These are phyloP conservation scores for Thamnophis elegans DNA, from an alignment of 2,797 vertebrate genomes.

Conservation along the genomic window DNA sequence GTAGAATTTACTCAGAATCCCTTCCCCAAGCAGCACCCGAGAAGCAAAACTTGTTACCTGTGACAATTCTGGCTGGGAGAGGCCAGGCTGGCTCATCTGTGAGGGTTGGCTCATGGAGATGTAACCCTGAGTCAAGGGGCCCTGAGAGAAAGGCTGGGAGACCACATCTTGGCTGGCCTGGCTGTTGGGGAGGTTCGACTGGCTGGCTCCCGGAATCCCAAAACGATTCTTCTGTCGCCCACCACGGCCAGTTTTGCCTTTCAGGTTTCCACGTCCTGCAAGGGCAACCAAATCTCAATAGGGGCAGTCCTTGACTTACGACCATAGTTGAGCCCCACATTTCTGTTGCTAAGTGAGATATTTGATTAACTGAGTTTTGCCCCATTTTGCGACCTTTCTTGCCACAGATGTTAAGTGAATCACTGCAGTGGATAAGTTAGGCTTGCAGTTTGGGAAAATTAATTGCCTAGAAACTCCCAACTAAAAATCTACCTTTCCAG, in stretches of 20 bases:
- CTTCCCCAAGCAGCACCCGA: not conserved
- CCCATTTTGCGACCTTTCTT: not conserved
- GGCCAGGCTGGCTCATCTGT: constrained; percentile 98
- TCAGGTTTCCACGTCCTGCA: constrained; percentile 88
- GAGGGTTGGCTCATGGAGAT: constrained; percentile 99
- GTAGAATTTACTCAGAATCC: no score
- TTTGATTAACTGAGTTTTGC: not conserved
- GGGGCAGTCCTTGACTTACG: not conserved
- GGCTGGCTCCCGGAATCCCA: constrained; percentile 82
- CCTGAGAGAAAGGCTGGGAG: constrained; percentile 98
- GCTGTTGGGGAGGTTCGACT: constrained; percentile 86
- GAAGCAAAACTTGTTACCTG: constrained; percentile 76
- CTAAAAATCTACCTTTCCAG: not conserved
- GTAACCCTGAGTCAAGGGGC: constrained; percentile 96
- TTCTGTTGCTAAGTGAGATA: not conserved
- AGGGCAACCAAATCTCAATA: not conserved
- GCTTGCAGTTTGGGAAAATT: not conserved
- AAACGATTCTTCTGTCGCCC: constrained; percentile 90
- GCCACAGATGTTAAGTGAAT: not conserved
- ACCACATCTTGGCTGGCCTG: constrained; percentile 94
- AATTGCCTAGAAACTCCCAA: not conserved
- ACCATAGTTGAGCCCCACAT: not conserved
- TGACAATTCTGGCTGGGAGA: constrained; percentile 96
- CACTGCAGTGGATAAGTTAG: not conserved
- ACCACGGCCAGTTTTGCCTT: constrained; percentile 89